Base-by-base conservation (phyloP, 2,888 invertebrate species). In the Himalopsyche japonica region DNA sequence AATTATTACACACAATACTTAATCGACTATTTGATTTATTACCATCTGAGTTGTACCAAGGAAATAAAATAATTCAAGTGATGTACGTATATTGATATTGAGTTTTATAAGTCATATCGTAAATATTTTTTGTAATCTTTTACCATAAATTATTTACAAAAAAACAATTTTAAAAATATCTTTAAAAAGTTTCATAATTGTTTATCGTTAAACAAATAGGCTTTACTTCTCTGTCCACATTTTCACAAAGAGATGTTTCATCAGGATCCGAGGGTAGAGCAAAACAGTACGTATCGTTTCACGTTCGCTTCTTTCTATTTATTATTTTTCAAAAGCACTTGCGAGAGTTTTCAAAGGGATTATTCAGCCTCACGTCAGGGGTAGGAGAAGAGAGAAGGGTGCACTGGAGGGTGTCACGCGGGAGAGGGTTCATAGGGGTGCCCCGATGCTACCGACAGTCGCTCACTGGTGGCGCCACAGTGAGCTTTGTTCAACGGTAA, bases 241-340 rank as follows among this genome's bases (percentile, higher is more conserved):
- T 57, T 57, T 57, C 57, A 76, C 76, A 76, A 76, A 76, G 32
- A 76, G 30, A 32, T 76, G 76, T 34, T 76, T 76, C 76, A 76
- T 76, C 76, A 76, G 34, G 76, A 30, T 34, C n/a, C 57, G n/a
- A 57, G 57, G 57, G 57, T 57, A 57, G 57, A 57, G 57, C n/a
- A 57, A 57, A 57, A 57, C 57, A 57, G 57, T 76, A 34, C 76
- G 76, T 76, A 76, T 76, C 76, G 76, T 34, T 82, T 27, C 32
- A 27, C 18, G 64, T 57, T 78, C 24, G 48, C 49, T 24, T 76
- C 57, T 78, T 78, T 77, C 82, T 78, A 78, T 82, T 82, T 78
- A 82, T 82, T 77, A 78, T 82, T 82, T 82, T 82, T 82, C 30
- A 82, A 82, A 82, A 82, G 82, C 57, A 48, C 82, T 57, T 78